Evolutionary conservation across 2,113 vertebrate species (phyloP), one percentile per base, ranked within the genome.

Genomic region (Piliocolobus tephrosceles): DNA sequence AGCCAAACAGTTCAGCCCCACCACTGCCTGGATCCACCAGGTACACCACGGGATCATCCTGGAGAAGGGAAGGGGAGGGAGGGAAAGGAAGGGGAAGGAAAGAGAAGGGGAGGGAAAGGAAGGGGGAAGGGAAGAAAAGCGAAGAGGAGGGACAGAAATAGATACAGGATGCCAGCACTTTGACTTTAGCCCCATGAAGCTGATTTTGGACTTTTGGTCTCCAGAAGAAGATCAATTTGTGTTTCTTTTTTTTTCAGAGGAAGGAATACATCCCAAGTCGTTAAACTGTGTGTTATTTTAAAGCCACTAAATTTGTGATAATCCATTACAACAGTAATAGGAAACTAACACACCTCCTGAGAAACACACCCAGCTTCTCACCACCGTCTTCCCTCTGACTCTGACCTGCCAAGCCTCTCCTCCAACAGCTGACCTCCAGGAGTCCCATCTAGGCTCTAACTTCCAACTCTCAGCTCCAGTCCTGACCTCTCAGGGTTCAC

Each of bases 1-100:
- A 95, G 82, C 72, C 81, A 88, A 94, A 83, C 3, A 40, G 14
- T 68, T 75, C 55, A 76, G 75, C 16, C 61, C n/a, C 73, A 22
- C 52, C 61, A 10, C 45, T 75, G 45, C 45, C 30, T 1, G 1
- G 61, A 43, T 75, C 58, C 88, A 6, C 40, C 6, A 18, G 91
- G 58, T 32, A 61, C 73, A 30, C 6, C 6, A 3, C 25, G 0
- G 40, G 55, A 64, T 43, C 52, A 47, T 22, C 8, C n/a, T 43
- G 52, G 43, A 73, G 32, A 40, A 64, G 61, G 61, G 27, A 64
- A 64, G 61, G 27, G 61, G 55, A 40, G 16, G 3, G 47, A 11
- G 50, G 40, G 13, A 30, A 12, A 40, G 18, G 12, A 2, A 6
- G 38, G 0, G 5, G 11, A 35, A 52, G 6, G 16, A 25, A n/a